Percentiles rank a stretch among this genome's conserved stretches.
Conservation (phyloP, 2,797 vertebrate genomes). For the Helostoma temminkii region DNA sequence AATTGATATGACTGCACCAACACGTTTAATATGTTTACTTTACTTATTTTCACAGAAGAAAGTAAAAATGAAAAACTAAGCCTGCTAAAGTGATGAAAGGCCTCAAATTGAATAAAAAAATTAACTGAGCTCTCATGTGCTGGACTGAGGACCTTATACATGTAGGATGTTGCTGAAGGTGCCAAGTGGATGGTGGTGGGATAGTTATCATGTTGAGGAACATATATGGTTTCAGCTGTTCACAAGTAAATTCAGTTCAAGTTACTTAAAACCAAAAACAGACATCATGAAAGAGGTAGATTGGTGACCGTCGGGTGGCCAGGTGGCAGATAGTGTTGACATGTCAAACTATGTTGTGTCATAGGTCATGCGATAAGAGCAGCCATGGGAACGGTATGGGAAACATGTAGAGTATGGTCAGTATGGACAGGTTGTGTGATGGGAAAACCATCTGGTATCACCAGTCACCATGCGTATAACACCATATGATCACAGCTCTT, state of each 20-base stretch:
- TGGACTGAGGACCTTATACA: not conserved
- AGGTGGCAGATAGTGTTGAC: slow-evolving; percentile 47
- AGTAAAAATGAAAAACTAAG: not conserved
- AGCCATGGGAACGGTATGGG: slow-evolving; percentile 54
- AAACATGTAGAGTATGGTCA: slow-evolving; percentile 59
- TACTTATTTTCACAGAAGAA: not conserved
- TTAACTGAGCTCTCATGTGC: not conserved
- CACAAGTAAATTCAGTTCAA: slow-evolving; percentile 57
- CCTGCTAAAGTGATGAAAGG: not conserved
- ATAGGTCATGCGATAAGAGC: slow-evolving; percentile 54
- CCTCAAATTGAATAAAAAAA: not conserved
- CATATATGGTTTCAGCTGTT: slow-evolving; percentile 57
- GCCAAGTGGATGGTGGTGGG: not conserved
- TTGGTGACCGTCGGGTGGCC: not conserved
- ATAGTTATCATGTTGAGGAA: slow-evolving; percentile 12
- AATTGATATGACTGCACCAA: not conserved
- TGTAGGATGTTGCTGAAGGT: not conserved
- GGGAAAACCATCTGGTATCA: slow-evolving; percentile 66
- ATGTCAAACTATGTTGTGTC: slow-evolving; percentile 53
- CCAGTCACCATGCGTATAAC: slow-evolving; percentile 29
- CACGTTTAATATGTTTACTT: not conserved
- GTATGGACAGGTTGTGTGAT: slow-evolving; percentile 38
- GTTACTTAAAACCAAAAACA: slow-evolving; percentile 63
- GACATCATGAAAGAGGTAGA: slow-evolving; percentile 16
- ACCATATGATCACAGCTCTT: slow-evolving; percentile 54